Percentiles rank a stretch among this genome's conserved stretches.
Conservation (phyloP, 2,113 vertebrate species). For the Butorides virescens region DNA sequence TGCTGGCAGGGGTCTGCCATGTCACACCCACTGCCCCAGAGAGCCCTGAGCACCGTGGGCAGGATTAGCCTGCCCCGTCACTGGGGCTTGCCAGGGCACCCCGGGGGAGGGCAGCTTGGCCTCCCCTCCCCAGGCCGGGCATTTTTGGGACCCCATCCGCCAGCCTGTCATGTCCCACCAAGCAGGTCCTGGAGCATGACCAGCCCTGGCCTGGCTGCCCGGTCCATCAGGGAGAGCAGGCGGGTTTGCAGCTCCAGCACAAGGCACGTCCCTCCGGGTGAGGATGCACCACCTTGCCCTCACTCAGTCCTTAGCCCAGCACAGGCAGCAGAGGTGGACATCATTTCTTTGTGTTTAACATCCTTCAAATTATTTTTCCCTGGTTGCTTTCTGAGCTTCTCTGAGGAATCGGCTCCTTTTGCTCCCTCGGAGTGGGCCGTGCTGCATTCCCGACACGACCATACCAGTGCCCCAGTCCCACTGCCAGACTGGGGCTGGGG, state of each 20-base stretch:
- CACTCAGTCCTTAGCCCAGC: not conserved
- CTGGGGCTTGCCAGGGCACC: not conserved
- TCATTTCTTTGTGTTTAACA: fast-evolving
- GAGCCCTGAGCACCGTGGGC: not conserved
- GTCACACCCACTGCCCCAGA: fast-evolving
- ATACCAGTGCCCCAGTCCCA: not conserved
- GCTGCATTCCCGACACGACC: not conserved
- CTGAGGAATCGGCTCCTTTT: not conserved
- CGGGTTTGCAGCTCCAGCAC: not conserved
- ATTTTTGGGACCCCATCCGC: not conserved
- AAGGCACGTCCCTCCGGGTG: fast-evolving
- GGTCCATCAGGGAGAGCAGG: fast-evolving
- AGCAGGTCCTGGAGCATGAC: not conserved
- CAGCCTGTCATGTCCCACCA: not conserved
- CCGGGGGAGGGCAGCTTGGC: not conserved
- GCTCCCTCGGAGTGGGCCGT: fast-evolving
- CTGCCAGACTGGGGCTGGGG: not conserved
- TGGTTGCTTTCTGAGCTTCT: not conserved
- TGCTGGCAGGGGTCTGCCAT: fast-evolving
- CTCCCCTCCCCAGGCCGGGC: not conserved
- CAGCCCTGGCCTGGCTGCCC: not conserved
- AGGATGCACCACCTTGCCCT: fast-evolving
- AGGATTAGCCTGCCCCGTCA: not conserved
- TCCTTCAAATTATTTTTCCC: not conserved
- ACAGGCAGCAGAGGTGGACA: too few relatives aligned